These are phyloP conservation scores for Apocheima hispidaria DNA, from an alignment of 2,888 invertebrate species.

Conservation along the genomic window DNA sequence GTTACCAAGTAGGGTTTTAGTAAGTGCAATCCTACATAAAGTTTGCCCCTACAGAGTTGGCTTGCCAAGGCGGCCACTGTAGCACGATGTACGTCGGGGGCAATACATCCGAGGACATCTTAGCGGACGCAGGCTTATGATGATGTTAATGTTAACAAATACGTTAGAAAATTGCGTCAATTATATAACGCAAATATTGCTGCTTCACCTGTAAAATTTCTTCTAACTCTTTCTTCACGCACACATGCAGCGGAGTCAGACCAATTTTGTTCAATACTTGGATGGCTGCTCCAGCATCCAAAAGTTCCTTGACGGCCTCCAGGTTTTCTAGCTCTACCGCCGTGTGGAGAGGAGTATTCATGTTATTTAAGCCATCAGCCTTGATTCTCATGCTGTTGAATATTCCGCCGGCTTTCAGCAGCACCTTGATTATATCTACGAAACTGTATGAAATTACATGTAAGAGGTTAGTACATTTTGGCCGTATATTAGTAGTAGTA, in stretches of 20 bases:
- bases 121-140: no score
- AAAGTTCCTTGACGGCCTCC: constrained; percentile 72
- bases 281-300: constrained; percentile 73
- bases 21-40: no score
- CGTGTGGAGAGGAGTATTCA: constrained; percentile 81
- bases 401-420: constrained; percentile 61
- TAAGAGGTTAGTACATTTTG: no score
- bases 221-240: constrained; percentile 74
- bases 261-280: constrained; percentile 74
- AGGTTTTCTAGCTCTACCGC: constrained; percentile 77
- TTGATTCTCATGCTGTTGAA: constrained; percentile 56
- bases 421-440: constrained; percentile 63
- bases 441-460: constrained; percentile 58
- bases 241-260: constrained; percentile 82
- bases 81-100: no score
- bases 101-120: no score
- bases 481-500: no score
- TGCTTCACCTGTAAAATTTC: constrained; percentile 70
- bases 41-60: no score
- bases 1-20: no score
- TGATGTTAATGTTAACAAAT: no score
- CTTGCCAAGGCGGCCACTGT: no score
- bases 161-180: no score
- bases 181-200: background rate
- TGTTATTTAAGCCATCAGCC: constrained; percentile 39